phyloP scores from a whole-genome alignment of 1,140 invertebrate species.

The Drosophila hydei region DNA sequence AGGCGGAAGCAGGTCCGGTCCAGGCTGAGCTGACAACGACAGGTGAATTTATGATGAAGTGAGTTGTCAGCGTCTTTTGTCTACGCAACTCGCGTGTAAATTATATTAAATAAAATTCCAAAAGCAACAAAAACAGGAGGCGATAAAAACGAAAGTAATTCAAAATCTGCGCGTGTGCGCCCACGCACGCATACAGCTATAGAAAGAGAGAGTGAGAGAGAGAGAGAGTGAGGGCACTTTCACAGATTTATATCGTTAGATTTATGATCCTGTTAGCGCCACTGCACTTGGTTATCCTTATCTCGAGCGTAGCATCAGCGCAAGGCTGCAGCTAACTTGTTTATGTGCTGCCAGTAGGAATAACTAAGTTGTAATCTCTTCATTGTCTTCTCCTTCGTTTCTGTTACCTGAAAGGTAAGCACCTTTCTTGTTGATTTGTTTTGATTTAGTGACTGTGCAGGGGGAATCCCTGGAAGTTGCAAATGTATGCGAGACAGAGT shows the following conservation, averaged over 20 bases:
- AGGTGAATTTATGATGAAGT: slow-evolving; percentile 82
- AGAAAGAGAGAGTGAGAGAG: background rate
- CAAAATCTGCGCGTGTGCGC: slow-evolving; percentile 68
- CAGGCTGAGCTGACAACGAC: slow-evolving; percentile 63
- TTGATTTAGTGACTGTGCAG: slow-evolving; percentile 41
- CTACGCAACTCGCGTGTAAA: slow-evolving; percentile 48
- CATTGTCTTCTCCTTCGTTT: slow-evolving; percentile 19
- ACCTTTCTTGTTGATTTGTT: slow-evolving; percentile 50
- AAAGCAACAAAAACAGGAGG: slow-evolving; percentile 16
- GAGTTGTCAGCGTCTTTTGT: slow-evolving; percentile 59
- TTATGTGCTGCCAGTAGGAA: slow-evolving; percentile 63
- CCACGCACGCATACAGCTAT: slow-evolving; percentile 29
- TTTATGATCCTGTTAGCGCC: slow-evolving; percentile 82
- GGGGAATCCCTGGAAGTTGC: slow-evolving; percentile 29
- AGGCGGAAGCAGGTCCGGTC: slow-evolving; percentile 68
- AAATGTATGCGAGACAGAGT: background rate
- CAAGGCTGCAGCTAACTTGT: slow-evolving; percentile 48
- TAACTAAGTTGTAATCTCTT: slow-evolving; percentile 65
- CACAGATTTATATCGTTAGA: slow-evolving; percentile 75
- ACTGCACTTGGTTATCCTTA: slow-evolving; percentile 65
- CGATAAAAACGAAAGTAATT: slow-evolving; percentile 80
- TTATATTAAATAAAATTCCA: slow-evolving; percentile 36
- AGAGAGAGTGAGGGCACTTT: background rate
- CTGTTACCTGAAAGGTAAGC: slow-evolving; percentile 57
- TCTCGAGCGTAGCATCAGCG: slow-evolving; percentile 50